Evolutionary conservation across 2,797 vertebrate species (phyloP).

Genomic region (Silurus aristotelis): DNA sequence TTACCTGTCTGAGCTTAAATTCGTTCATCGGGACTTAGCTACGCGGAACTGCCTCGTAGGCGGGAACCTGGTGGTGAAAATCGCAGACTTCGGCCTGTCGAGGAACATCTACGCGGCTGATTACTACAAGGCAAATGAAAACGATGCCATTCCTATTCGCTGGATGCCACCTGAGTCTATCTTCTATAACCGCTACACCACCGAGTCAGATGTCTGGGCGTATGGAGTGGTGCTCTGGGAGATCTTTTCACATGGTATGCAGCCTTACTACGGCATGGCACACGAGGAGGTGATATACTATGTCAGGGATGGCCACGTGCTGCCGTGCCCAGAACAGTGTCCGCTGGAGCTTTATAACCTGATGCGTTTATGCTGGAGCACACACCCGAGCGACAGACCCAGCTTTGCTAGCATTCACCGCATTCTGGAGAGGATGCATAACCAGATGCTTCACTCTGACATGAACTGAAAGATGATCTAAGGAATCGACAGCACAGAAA

Average conservation of each 20-base stretch:
- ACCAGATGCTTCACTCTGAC: slow-evolving; percentile 68
- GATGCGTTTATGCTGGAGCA: slow-evolving; percentile 97
- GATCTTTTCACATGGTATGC: slow-evolving; percentile 96
- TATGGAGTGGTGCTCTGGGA: slow-evolving; percentile 97
- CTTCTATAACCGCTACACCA: slow-evolving; percentile 98
- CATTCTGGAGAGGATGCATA: slow-evolving; percentile 91
- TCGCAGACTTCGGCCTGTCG: slow-evolving; percentile 95
- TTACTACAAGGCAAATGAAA: slow-evolving; percentile 98
- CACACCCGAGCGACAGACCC: slow-evolving; percentile 84
- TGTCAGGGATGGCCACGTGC: slow-evolving; percentile 90
- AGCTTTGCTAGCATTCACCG: slow-evolving; percentile 90
- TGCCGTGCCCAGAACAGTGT: slow-evolving; percentile 89
- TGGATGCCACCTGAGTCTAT: slow-evolving; percentile 99
- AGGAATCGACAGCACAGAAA: not conserved
- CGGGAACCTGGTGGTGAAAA: slow-evolving; percentile 94
- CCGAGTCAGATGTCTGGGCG: slow-evolving; percentile 96
- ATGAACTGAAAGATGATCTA: slow-evolving; percentile 55
- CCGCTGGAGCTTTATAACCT: slow-evolving; percentile 93
- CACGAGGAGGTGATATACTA: slow-evolving; percentile 98
- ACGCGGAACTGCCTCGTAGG: slow-evolving; percentile 96
- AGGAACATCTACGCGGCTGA: slow-evolving; percentile 97
- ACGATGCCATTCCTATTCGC: slow-evolving; percentile 95
- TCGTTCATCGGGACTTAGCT: slow-evolving; percentile 95
- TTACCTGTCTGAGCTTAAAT: slow-evolving; percentile 95
- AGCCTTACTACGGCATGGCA: slow-evolving; percentile 97